Conservation (phyloP, 2,888 invertebrate species). For the Drosophila subsilvestris region DNA sequence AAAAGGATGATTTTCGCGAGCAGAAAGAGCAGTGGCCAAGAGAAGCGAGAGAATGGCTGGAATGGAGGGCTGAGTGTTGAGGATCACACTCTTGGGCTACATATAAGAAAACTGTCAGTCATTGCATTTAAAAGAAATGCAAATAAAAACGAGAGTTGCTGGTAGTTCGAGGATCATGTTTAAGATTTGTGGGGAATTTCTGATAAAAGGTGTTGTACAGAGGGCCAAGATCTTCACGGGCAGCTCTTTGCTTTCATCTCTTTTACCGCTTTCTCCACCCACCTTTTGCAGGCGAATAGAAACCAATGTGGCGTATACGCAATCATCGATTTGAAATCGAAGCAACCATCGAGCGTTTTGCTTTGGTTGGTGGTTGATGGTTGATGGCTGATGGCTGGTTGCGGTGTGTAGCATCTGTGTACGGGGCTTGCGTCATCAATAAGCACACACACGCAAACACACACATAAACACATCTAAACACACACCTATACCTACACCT, state of each 20-base stretch:
- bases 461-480: conserved; percentile 6
- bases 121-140: too few relatives aligned
- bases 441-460: conserved; percentile 18
- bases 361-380: neutral
- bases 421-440: conserved; percentile 40
- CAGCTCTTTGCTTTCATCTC: neutral
- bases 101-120: too few relatives aligned
- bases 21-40: too few relatives aligned
- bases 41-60: too few relatives aligned
- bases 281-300: neutral
- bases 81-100: too few relatives aligned
- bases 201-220: too few relatives aligned
- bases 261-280: neutral
- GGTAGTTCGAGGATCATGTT: too few relatives aligned
- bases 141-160: too few relatives aligned
- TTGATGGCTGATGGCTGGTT: neutral
- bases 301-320: conserved; percentile 34
- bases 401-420: neutral
- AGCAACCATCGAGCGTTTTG: conserved; percentile 4
- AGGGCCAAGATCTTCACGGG: neutral
- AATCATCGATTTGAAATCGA: conserved; percentile 21
- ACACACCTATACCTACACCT: neutral
- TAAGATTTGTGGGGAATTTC: too few relatives aligned
- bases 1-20: too few relatives aligned
- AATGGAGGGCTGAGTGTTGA: too few relatives aligned